Evolutionary conservation across 2,797 vertebrate species (phyloP).

Genomic region (Sarcophilus harrisii): DNA sequence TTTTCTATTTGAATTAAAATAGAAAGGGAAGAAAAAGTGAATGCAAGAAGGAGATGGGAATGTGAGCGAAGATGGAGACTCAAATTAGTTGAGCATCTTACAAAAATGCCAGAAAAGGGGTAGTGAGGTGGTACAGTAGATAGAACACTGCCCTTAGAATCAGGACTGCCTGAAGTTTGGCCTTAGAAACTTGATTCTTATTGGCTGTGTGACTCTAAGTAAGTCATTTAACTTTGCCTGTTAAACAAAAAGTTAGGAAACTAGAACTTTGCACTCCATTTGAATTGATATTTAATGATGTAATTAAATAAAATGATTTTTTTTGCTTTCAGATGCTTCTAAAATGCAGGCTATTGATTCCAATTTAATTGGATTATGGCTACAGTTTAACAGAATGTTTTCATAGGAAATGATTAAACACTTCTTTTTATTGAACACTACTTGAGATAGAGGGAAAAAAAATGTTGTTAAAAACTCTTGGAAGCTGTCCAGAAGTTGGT

Average conservation of each 20-base stretch:
- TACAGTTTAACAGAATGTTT: slow-evolving; percentile 54
- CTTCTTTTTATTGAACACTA: slow-evolving; percentile 20
- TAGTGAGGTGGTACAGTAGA: too few species aligned
- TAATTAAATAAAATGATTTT: slow-evolving; percentile 47
- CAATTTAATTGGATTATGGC: slow-evolving; percentile 52
- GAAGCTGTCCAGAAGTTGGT: not conserved
- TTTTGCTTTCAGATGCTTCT: slow-evolving; percentile 2
- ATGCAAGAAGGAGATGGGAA: not conserved
- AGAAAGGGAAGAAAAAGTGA: not conserved
- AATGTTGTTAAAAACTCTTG: not conserved
- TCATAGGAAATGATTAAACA: slow-evolving; percentile 31
- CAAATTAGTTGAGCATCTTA: not conserved
- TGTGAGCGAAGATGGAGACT: not conserved
- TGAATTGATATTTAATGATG: slow-evolving; percentile 18
- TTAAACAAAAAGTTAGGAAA: not conserved
- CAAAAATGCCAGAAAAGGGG: not conserved
- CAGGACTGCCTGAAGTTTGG: too few species aligned
- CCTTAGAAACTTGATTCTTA: too few species aligned
- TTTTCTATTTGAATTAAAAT: not conserved
- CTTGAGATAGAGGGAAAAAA: not conserved
- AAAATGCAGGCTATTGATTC: slow-evolving; percentile 45
- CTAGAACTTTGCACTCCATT: not conserved
- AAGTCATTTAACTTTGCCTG: too few species aligned
- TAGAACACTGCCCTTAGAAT: too few species aligned
- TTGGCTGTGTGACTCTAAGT: too few species aligned